Evolutionary conservation across 2,888 invertebrate genomes (phyloP).

Genomic region (Zaprionus lineosus): DNA sequence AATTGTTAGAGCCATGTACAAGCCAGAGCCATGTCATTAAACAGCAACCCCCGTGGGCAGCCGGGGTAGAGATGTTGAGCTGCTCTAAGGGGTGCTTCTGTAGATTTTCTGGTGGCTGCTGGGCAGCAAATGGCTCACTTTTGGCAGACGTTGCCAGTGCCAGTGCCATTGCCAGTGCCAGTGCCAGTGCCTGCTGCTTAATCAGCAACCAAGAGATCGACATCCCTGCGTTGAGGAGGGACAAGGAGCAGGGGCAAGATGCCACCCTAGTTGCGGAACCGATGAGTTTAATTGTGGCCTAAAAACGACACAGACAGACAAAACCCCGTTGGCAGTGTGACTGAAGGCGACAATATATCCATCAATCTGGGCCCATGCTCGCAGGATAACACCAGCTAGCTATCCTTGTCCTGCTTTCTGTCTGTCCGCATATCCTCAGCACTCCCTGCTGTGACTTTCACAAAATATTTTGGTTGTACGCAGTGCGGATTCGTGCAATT

Average conservation of each 20-base stretch:
- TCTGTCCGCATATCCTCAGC: slow-evolving; percentile 7
- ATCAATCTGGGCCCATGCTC: slow-evolving; percentile 61
- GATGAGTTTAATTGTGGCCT: slow-evolving; percentile 80
- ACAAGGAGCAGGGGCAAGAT: slow-evolving; percentile 35
- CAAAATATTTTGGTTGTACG: slow-evolving; percentile 82
- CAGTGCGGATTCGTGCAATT: slow-evolving; percentile 75
- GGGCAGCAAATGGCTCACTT: slow-evolving; percentile 75
- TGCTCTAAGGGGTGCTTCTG: slow-evolving; percentile 38
- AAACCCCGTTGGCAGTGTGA: slow-evolving; percentile 37
- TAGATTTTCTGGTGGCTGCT: slow-evolving; percentile 14
- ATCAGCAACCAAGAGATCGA: slow-evolving; percentile 30
- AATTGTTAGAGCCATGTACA: slow-evolving; percentile 22
- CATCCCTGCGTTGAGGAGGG: not conserved
- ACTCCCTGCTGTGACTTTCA: slow-evolving; percentile 80
- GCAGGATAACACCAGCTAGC: slow-evolving; percentile 44
- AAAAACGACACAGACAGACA: slow-evolving; percentile 66
- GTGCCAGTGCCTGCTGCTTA: slow-evolving; percentile 58
- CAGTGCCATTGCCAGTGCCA: no score
- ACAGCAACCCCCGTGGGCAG: slow-evolving; percentile 28
- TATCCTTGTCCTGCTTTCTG: slow-evolving; percentile 23
- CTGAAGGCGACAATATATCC: slow-evolving; percentile 60
- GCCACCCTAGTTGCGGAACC: slow-evolving; percentile 82
- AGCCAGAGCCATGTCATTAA: slow-evolving; percentile 32
- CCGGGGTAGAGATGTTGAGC: slow-evolving; percentile 45
- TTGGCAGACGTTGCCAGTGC: slow-evolving; percentile 69